A percentile compares a stretch with the other conserved stretches of the same genome.
phyloP scores from a whole-genome alignment of 2,113 vertebrate genomes.

The Xiphophorus hellerii region DNA sequence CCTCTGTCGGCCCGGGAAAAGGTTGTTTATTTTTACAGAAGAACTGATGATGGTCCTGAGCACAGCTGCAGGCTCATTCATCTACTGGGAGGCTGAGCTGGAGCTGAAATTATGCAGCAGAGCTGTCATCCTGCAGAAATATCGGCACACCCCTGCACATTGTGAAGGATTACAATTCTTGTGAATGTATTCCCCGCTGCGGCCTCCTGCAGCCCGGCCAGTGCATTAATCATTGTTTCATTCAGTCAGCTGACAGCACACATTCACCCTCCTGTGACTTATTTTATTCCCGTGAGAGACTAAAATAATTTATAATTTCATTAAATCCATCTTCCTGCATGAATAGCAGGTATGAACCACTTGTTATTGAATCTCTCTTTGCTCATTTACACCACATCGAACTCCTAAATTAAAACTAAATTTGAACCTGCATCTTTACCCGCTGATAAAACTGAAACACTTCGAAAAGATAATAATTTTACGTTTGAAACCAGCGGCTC shows the following conservation, averaged over 20 bases:
- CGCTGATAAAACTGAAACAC: conserved; percentile 7
- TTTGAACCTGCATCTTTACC: conserved; percentile 8
- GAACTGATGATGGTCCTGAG: neutral
- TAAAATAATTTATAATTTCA: neutral
- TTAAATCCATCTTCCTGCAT: neutral
- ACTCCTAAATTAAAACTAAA: conserved; percentile 6
- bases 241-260: neutral
- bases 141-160: neutral
- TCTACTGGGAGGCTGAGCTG: neutral
- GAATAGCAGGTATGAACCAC: neutral
- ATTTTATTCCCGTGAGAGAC: neutral
- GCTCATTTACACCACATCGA: neutral
- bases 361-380: neutral
- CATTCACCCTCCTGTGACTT: neutral
- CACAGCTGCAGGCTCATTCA: conserved; percentile 1
- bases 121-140: conserved; percentile 9
- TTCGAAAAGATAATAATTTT: conserved; percentile 7
- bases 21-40: conserved; percentile 5
- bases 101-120: conserved; percentile 14
- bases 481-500: conserved; percentile 12
- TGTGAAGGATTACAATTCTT: neutral
- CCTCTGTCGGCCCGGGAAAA: neutral
- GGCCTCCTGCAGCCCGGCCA: neutral
- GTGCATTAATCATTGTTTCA: neutral
- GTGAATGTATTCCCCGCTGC: neutral